Base-by-base conservation (phyloP, 1,140 invertebrate species). In the Elymnias hypermnestra region DNA sequence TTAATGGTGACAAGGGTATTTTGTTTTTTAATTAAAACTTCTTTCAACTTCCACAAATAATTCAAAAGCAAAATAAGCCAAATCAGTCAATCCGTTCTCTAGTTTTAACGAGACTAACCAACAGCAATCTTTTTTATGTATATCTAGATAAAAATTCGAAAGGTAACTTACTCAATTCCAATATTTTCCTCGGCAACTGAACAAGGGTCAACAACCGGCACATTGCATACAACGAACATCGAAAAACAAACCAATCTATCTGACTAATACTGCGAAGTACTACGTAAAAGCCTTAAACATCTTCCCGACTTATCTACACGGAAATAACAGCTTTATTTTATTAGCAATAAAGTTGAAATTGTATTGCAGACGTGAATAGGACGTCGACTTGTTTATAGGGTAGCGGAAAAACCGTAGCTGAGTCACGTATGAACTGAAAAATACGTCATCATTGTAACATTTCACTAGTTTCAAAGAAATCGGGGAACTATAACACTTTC, bases 381-480 rank as follows among this genome's bases (percentile, higher is more conserved):
- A 31, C 2, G 14, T 9, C 29, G 45, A 33, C 36, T 45, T 29
- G 37, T 46, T 46, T 17, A 37, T 29, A 35, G 36, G 35, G 8
- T 17, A 23, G 10, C 18, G 51, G 49, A 28, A 54, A 54, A 48
- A 44, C 52, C 52, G 12, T 5, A 17, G 26, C 26, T 54, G 45
- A 54, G 2, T 54, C 52, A 54, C 44, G 12, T 17, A 5, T 31
- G 41, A 40, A 40, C 28, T 31, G 44, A 40, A 29, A 46, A 45
- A 40, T 41, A 41, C 31, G 39, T 47, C 48, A 44, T 10, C 4
- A 7, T 29, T 13, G 10, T 4, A 39, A 25, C 8, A 5, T 25
- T 2, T 13, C 21, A 39, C 22, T n/a, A 40, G 37, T 5, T 10
- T 40, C 22, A 26, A 15, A 9, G 18, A 17, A 40, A 26, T 40